Conservation (phyloP, 2,113 vertebrate genomes). For the Macrotus californicus region DNA sequence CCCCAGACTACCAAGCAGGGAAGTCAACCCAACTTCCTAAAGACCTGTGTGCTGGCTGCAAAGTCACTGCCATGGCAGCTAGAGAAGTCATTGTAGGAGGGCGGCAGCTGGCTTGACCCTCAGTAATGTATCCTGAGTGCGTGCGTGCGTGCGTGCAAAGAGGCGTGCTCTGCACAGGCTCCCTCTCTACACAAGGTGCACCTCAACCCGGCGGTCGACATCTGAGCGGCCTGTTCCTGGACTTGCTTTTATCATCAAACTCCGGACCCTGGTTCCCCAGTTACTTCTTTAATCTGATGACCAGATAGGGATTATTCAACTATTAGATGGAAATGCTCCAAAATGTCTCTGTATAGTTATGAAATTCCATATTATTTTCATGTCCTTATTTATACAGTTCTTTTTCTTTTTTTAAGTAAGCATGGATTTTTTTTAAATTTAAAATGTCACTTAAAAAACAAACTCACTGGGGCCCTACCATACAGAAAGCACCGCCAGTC, state of each 20-base stretch:
- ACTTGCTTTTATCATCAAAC: not conserved
- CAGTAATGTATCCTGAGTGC: no score
- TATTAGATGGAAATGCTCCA: not conserved
- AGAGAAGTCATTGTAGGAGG: not conserved
- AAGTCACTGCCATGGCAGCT: not conserved
- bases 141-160: no score
- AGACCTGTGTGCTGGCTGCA: not conserved
- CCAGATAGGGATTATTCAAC: not conserved
- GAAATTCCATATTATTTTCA: constrained; percentile 27
- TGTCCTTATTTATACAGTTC: not conserved
- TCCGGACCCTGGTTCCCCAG: not conserved
- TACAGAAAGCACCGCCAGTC: not conserved
- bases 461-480: not conserved
- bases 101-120: not conserved
- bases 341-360: not conserved
- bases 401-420: not conserved
- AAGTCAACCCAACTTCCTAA: not conserved
- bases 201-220: not conserved
- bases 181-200: not conserved
- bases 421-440: not conserved
- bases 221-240: not conserved
- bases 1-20: not conserved
- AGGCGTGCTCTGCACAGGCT: not conserved
- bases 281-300: not conserved
- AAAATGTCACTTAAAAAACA: constrained; percentile 3